Evolutionary conservation across 2,888 invertebrate species (phyloP).

Genomic region (Ormyrus nitidulus): DNA sequence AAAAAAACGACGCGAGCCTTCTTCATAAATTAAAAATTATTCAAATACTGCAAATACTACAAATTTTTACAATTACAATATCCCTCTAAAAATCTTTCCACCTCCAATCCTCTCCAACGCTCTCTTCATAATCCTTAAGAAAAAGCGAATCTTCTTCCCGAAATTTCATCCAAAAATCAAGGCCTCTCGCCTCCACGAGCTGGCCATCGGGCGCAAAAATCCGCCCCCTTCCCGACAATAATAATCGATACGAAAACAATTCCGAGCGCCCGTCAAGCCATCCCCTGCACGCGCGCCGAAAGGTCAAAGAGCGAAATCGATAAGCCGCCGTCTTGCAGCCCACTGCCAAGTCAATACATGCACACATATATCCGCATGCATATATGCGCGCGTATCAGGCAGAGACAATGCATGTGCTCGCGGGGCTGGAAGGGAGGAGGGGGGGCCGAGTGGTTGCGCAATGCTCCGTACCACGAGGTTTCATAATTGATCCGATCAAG

Average conservation of each 20-base stretch:
- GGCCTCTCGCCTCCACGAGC: background rate
- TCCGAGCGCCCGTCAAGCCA: slow-evolving; percentile 2
- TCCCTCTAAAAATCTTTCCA: too few relatives aligned
- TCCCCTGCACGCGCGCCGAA: background rate
- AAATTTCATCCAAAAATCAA: too few relatives aligned
- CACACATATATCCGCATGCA: background rate
- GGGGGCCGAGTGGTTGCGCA: background rate
- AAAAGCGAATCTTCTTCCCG: too few relatives aligned
- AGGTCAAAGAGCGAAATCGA: slow-evolving; percentile 28
- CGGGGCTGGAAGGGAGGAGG: too few relatives aligned
- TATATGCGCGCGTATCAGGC: background rate
- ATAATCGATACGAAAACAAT: slow-evolving; percentile 18
- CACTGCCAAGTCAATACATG: background rate
- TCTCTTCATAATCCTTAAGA: too few relatives aligned
- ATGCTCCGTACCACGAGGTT: slow-evolving; percentile 6
- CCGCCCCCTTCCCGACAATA: background rate
- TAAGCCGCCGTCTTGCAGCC: background rate
- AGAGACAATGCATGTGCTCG: too few relatives aligned
- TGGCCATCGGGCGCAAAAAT: background rate
- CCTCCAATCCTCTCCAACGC: too few relatives aligned
- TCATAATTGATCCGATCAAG: slow-evolving; percentile 45
- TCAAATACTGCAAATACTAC: too few relatives aligned
- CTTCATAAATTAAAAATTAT: too few relatives aligned
- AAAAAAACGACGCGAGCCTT: too few relatives aligned
- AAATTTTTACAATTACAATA: too few relatives aligned